phyloP scores from a whole-genome alignment of 2,888 invertebrate genomes.

The Trimorus sp. region DNA sequence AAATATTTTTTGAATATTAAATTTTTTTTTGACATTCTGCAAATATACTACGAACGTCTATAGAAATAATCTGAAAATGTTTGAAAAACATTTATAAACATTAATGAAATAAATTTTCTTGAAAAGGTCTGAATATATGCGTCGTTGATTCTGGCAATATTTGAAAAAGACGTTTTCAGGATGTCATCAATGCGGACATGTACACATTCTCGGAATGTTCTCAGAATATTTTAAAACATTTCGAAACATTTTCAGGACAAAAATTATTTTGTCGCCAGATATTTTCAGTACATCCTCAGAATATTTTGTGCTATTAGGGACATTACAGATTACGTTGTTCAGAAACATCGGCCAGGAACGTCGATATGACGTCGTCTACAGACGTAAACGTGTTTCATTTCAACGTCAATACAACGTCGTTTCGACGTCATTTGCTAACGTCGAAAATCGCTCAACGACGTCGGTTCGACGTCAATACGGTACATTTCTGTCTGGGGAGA shows the following conservation, averaged over 20 bases:
- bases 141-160: conserved; percentile 5
- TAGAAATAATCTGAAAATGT: background rate
- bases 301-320: conserved; percentile 5
- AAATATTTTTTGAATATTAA: no score
- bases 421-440: no score
- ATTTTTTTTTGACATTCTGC: background rate
- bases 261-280: background rate
- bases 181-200: background rate
- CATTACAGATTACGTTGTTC: no score
- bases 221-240: conserved; percentile 18
- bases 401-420: no score
- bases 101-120: background rate
- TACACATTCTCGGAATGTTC: conserved; percentile 15
- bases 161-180: background rate
- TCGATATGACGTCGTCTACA: no score
- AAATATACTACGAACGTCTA: background rate
- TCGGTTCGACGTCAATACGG: no score
- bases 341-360: no score
- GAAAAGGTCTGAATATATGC: background rate
- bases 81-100: background rate
- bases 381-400: no score
- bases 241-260: conserved; percentile 9
- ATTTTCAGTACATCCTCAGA: conserved; percentile 6
- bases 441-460: no score
- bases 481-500: no score